Conservation (phyloP, 2,113 vertebrate genomes). For the Gorilla gorilla region DNA sequence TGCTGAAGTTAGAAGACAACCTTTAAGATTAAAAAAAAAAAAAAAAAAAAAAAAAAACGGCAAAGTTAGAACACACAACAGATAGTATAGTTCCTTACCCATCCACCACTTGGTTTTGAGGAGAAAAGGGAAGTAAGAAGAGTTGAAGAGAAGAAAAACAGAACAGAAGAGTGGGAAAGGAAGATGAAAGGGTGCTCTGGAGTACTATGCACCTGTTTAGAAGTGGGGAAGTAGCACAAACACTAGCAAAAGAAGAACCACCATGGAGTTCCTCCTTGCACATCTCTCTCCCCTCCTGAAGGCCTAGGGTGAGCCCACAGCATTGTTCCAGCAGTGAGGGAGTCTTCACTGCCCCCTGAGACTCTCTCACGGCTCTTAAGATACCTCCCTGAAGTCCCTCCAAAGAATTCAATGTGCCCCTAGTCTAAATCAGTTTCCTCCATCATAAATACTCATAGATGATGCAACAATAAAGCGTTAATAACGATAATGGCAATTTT, state of each 20-base stretch:
- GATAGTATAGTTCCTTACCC: neutral
- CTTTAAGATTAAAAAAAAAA: neutral
- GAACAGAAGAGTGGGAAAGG: slow-evolving; percentile 45
- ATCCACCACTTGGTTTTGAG: neutral
- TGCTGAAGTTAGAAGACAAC: neutral
- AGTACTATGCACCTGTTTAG: slow-evolving; percentile 47
- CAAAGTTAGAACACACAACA: neutral
- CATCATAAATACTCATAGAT: neutral
- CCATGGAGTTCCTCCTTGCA: slow-evolving; percentile 26
- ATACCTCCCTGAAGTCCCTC: neutral
- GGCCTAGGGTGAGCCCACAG: neutral
- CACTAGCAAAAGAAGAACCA: slow-evolving; percentile 57
- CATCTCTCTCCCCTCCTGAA: neutral
- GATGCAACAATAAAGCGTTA: neutral
- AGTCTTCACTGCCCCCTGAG: neutral
- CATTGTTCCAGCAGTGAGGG: neutral
- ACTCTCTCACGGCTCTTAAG: neutral
- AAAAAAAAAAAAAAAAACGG: neutral
- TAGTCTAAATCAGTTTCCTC: neutral
- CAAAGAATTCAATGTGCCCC: neutral
- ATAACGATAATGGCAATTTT: neutral
- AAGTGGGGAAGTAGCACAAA: slow-evolving; percentile 43
- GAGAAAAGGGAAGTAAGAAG: slow-evolving; percentile 65
- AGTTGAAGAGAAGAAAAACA: slow-evolving; percentile 49
- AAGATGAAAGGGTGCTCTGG: slow-evolving; percentile 57